These are phyloP conservation scores for Uloborus plumipes DNA, from an alignment of 2,888 invertebrate genomes.

Conservation along the genomic window DNA sequence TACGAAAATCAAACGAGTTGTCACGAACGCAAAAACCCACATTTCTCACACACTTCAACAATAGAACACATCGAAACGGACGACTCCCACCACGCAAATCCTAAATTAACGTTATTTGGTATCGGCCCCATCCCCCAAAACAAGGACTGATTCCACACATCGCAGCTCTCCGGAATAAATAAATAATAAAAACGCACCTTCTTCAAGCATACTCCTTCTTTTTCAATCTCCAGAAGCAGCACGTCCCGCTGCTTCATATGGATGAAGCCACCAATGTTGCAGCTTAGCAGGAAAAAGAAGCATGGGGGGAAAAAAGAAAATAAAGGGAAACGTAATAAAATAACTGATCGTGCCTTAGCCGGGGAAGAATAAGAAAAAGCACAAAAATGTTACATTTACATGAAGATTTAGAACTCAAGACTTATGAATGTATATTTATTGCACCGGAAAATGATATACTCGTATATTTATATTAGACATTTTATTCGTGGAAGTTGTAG, in stretches of 20 bases:
- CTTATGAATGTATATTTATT: too few relatives aligned
- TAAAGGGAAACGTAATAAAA: constrained; percentile 36
- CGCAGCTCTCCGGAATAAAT: constrained; percentile 50
- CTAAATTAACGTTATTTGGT: constrained; percentile 57
- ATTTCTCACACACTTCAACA: too few relatives aligned
- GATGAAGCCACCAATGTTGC: constrained; percentile 45
- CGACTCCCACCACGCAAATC: constrained; percentile 35
- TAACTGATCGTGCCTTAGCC: constrained; percentile 4
- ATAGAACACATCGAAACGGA: too few relatives aligned
- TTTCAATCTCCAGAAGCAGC: constrained; percentile 17
- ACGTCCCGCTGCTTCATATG: constrained; percentile 48
- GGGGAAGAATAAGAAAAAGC: neutral
- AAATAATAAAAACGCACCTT: constrained; percentile 50
- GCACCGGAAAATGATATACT: too few relatives aligned
- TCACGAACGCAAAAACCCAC: too few relatives aligned
- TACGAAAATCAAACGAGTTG: too few relatives aligned
- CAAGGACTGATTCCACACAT: constrained; percentile 48
- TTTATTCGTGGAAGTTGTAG: too few relatives aligned
- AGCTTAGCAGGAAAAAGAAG: constrained; percentile 12
- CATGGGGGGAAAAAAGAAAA: constrained; percentile 2
- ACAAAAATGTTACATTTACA: constrained; percentile 36
- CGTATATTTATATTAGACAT: too few relatives aligned
- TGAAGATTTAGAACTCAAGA: constrained; percentile 1
- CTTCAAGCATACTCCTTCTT: constrained; percentile 12
- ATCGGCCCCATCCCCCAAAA: constrained; percentile 30